Evolutionary conservation across 2,113 vertebrate species (phyloP), one percentile per base, ranked within the genome.

Genomic region (Lagopus muta): DNA sequence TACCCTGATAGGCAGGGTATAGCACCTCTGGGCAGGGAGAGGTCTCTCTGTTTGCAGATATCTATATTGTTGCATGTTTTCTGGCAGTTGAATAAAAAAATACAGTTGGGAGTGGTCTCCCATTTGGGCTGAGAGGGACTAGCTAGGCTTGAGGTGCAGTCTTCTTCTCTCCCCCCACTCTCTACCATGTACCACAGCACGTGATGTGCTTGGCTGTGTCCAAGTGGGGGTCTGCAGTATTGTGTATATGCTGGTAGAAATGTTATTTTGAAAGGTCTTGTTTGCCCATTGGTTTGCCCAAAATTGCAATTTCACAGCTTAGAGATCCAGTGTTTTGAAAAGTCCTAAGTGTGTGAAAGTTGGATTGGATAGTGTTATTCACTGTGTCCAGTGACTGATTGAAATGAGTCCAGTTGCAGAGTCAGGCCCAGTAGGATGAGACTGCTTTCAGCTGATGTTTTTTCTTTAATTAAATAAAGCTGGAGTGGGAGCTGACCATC

Each of bases 391-490:
- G 36, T 43, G 16, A 79, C 70, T 80, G 28, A 47, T 55, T 66
- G 54, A 42, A 70, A 25, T 17, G 48, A 69, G 28, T 65, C n/a
- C 7, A 4, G 0, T 30, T 75, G 70, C 38, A 64, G 61, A 36
- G 18, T 91, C 40, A 55, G 43, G 6, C 25, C 19, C 32, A 48
- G 2, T 48, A 11, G 0, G 0, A 28, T 54, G 45, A 34, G 48
- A 72, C 19, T 88, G 79, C 22, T 34, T 19, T 54, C 55, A 54
- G 54, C 8, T 21, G 28, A n/a, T 2, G 40, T 21, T 74, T 79
- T 90, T 87, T 85, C 13, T 13, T 89, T 92, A 25, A 22, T 87
- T 64, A 71, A 47, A 38, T 75, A 67, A 85, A 60, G 55, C 40
- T 84, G 76, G 58, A 84, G 70, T 34, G 69, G 55, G 87, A 71